Evolutionary conservation across 2,888 invertebrate species (phyloP).

Genomic region (Podabrus alpinus): DNA sequence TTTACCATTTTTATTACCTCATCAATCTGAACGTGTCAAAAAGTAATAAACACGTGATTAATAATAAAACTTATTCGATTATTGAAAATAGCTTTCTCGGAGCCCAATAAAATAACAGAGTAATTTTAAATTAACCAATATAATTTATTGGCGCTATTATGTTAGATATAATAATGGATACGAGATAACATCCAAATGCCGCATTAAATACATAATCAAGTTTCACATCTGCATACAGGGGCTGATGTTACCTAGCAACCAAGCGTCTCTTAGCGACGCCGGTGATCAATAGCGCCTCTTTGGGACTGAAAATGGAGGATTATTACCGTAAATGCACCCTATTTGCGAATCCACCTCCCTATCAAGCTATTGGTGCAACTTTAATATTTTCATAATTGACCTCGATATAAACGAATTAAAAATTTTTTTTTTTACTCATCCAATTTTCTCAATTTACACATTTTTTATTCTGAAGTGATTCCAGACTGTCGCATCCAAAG

Average conservation of each 20-base stretch:
- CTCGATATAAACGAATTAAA: not conserved
- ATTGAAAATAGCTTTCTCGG: not conserved
- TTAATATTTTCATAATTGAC: constrained; percentile 32
- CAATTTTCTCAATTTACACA: not conserved
- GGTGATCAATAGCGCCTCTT: constrained; percentile 39
- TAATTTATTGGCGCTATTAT: not conserved
- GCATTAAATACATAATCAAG: constrained; percentile 28
- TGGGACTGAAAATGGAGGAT: constrained; percentile 42
- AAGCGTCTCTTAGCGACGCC: constrained; percentile 37
- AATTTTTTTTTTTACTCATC: not conserved
- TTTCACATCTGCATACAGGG: constrained; percentile 34
- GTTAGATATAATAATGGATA: not conserved
- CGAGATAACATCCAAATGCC: constrained; percentile 7
- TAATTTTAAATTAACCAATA: not conserved
- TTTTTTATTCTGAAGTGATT: no score
- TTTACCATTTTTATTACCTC: constrained; percentile 15
- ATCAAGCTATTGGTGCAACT: constrained; percentile 36
- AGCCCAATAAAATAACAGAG: not conserved
- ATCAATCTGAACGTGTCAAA: not conserved
- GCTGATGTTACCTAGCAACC: constrained; percentile 36
- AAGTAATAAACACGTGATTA: not conserved
- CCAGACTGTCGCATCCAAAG: no score
- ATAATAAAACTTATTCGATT: not conserved
- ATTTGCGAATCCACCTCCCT: constrained; percentile 32
- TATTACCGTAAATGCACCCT: constrained; percentile 41